Percentiles rank a stretch among this genome's conserved stretches.
Evolutionary conservation across 2,888 invertebrate species (phyloP).

Genomic region (Tillus elongatus): DNA sequence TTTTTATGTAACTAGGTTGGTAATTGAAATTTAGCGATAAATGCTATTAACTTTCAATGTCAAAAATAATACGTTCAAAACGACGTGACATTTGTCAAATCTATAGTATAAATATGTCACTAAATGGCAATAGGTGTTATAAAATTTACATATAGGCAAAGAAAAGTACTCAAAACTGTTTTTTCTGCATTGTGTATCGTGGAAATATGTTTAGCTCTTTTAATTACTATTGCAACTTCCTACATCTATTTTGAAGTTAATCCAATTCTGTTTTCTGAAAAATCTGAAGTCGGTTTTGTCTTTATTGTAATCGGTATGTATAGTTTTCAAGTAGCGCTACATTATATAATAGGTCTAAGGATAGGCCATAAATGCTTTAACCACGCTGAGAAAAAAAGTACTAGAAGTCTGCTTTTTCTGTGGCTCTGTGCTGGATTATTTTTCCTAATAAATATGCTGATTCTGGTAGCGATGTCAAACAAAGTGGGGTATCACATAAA

Average conservation of each 20-base stretch:
- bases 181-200: conserved; percentile 31
- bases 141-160: conserved; percentile 27
- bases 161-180: conserved; percentile 26
- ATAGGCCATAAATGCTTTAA: conserved; percentile 36
- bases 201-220: conserved; percentile 33
- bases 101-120: too few species aligned
- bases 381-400: conserved; percentile 39
- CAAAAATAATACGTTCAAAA: too few species aligned
- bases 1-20: too few species aligned
- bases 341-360: conserved; percentile 36
- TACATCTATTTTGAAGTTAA: conserved; percentile 34
- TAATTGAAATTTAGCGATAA: too few species aligned
- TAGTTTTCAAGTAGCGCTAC: conserved; percentile 35
- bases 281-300: conserved; percentile 37
- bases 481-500: conserved; percentile 38
- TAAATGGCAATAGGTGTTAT: conserved; percentile 32
- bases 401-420: conserved; percentile 32
- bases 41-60: too few species aligned
- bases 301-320: conserved; percentile 37
- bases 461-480: conserved; percentile 32
- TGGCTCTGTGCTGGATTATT: conserved; percentile 37
- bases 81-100: too few species aligned
- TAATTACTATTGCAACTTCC: conserved; percentile 32
- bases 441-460: conserved; percentile 33
- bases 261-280: conserved; percentile 37